These are phyloP conservation scores for Steromphala cineraria DNA, from an alignment of 2,888 invertebrate species.

Conservation along the genomic window DNA sequence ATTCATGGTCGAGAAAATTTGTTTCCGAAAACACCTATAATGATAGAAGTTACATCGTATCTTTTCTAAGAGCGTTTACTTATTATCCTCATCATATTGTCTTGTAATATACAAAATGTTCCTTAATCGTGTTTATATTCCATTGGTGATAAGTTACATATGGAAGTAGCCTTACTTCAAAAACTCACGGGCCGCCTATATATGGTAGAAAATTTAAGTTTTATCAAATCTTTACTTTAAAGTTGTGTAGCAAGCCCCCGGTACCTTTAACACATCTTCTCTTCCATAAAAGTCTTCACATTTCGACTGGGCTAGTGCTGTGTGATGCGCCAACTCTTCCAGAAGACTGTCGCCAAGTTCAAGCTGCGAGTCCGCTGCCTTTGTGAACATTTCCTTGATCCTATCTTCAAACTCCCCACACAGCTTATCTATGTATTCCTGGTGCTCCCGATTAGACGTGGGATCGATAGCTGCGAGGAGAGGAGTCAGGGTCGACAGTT, in stretches of 20 bases:
- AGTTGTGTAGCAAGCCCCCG: neutral
- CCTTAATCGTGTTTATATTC: too few relatives aligned
- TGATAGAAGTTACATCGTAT: too few relatives aligned
- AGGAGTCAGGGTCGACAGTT: neutral
- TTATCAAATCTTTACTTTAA: too few relatives aligned
- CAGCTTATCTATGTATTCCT: slow-evolving; percentile 82
- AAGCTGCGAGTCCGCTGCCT: slow-evolving; percentile 56
- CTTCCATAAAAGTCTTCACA: slow-evolving; percentile 84
- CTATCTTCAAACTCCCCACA: slow-evolving; percentile 82
- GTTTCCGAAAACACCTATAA: too few relatives aligned
- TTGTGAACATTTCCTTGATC: slow-evolving; percentile 83
- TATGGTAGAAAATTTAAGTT: too few relatives aligned
- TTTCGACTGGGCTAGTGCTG: slow-evolving; percentile 83
- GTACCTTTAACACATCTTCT: slow-evolving; percentile 81
- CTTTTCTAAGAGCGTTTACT: too few relatives aligned
- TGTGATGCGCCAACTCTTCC: slow-evolving; percentile 84
- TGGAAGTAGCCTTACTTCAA: too few relatives aligned
- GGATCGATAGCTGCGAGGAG: slow-evolving; percentile 75
- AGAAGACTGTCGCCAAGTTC: slow-evolving; percentile 80
- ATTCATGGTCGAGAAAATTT: too few relatives aligned
- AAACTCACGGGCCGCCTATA: too few relatives aligned
- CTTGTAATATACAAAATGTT: too few relatives aligned
- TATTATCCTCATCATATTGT: too few relatives aligned
- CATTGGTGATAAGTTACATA: too few relatives aligned
- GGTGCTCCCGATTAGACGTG: slow-evolving; percentile 78